Conservation (phyloP, 2,113 vertebrate genomes). For the Bambusicola thoracicus region DNA sequence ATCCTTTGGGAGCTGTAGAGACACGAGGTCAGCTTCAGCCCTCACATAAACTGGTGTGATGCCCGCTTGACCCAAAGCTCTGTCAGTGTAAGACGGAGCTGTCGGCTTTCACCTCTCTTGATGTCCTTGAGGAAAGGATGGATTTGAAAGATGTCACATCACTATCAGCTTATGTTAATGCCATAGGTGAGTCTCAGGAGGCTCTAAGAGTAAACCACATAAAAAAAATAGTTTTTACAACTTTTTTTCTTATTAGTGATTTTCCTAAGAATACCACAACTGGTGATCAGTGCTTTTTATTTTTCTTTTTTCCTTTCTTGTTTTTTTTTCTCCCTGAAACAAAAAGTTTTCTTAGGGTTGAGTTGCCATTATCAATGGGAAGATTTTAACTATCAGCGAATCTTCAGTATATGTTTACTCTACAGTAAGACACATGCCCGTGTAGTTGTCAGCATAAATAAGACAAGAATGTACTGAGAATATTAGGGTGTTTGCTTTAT, state of each 20-base stretch:
- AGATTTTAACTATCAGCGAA: not conserved
- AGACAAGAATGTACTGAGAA: not conserved
- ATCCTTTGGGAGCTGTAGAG: not conserved
- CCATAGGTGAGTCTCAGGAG: slow-evolving; percentile 3
- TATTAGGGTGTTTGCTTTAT: not conserved
- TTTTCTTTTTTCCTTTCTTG: no score
- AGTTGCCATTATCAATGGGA: not conserved
- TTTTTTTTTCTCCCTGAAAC: not conserved
- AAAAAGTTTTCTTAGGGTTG: not conserved
- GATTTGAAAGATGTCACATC: slow-evolving; percentile 13
- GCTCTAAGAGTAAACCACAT: not conserved
- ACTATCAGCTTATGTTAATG: slow-evolving; percentile 12
- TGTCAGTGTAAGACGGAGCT: not conserved
- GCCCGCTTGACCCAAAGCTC: not conserved
- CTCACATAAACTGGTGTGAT: not conserved
- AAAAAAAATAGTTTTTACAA: not conserved
- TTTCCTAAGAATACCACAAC: not conserved
- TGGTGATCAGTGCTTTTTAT: not conserved
- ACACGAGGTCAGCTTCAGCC: slow-evolving; percentile 3
- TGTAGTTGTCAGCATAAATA: not conserved
- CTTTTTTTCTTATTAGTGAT: not conserved
- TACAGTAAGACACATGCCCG: not conserved
- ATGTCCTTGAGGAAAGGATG: slow-evolving; percentile 28
- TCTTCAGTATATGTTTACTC: not conserved
- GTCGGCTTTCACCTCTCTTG: slow-evolving; percentile 30